Evolutionary conservation across 2,797 vertebrate species (phyloP).

Genomic region (Eurystomus glaucurus): DNA sequence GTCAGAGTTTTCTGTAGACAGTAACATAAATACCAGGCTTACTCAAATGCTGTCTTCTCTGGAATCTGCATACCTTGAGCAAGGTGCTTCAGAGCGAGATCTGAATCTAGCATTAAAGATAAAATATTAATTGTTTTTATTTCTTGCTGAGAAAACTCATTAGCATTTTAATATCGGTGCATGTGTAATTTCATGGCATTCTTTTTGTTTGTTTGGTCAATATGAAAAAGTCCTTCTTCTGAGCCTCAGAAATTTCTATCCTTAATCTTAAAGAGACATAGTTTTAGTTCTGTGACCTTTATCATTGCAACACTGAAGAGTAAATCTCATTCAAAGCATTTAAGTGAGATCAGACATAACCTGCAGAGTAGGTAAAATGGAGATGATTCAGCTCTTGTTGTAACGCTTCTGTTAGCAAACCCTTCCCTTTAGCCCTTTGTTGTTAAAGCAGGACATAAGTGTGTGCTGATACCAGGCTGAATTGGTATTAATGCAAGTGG

Average conservation of each 20-base stretch:
- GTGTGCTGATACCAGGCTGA: background rate
- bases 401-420: background rate
- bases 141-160: slow-evolving; percentile 67
- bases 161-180: slow-evolving; percentile 48
- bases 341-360: slow-evolving; percentile 74
- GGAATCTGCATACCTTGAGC: slow-evolving; percentile 40
- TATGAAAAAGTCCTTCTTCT: slow-evolving; percentile 54
- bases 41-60: slow-evolving; percentile 36
- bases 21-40: slow-evolving; percentile 56
- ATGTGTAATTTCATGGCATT: slow-evolving; percentile 25
- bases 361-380: slow-evolving; percentile 29
- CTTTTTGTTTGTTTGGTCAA: slow-evolving; percentile 58
- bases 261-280: slow-evolving; percentile 61
- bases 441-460: background rate
- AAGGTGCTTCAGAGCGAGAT: slow-evolving; percentile 46
- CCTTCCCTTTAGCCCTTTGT: background rate
- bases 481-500: background rate
- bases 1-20: slow-evolving; percentile 60
- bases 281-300: slow-evolving; percentile 67
- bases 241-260: slow-evolving; percentile 29
- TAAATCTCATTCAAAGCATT: slow-evolving; percentile 78
- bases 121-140: slow-evolving; percentile 67
- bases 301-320: slow-evolving; percentile 62
- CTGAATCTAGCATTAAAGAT: slow-evolving; percentile 59
- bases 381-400: background rate